These are phyloP conservation scores for Adineta ricciae DNA, from an alignment of 2,888 invertebrate species.

Conservation along the genomic window DNA sequence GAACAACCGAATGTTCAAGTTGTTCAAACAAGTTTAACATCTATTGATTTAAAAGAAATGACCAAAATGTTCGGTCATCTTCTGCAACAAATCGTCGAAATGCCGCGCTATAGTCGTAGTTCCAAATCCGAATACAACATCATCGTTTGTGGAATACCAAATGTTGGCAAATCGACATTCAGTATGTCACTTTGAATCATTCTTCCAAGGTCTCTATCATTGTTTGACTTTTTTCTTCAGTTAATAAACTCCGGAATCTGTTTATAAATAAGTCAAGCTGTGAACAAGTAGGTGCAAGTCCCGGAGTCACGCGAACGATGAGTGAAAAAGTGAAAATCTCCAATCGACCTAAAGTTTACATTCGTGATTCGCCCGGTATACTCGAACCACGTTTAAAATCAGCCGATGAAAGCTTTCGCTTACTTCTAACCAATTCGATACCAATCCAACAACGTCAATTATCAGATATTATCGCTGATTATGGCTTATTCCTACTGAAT, in stretches of 20 bases:
- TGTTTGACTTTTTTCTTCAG: neutral
- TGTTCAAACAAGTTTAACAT: neutral
- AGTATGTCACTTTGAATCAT: neutral
- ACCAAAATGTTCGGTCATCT: neutral
- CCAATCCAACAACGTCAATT: neutral
- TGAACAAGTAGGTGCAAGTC: constrained; percentile 26
- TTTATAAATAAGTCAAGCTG: neutral
- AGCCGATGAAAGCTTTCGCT: constrained; percentile 10
- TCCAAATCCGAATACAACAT: constrained; percentile 7
- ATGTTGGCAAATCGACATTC: constrained; percentile 34
- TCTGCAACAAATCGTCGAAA: neutral
- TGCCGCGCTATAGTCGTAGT: constrained; percentile 1
- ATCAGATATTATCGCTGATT: constrained; percentile 31
- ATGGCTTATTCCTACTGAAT: constrained; percentile 31
- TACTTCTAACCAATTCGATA: neutral
- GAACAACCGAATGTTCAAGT: constrained; percentile 25
- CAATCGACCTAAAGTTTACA: constrained; percentile 18
- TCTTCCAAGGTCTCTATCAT: too few species aligned
- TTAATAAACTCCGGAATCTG: neutral
- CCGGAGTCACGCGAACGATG: constrained; percentile 30
- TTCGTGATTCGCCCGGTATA: constrained; percentile 33
- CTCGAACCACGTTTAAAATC: constrained; percentile 31
- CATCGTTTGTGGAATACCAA: constrained; percentile 33
- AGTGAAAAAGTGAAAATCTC: constrained; percentile 28
- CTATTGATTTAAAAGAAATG: neutral